Conservation (phyloP, 2,797 vertebrate species). For the Pogoniulus pusillus region DNA sequence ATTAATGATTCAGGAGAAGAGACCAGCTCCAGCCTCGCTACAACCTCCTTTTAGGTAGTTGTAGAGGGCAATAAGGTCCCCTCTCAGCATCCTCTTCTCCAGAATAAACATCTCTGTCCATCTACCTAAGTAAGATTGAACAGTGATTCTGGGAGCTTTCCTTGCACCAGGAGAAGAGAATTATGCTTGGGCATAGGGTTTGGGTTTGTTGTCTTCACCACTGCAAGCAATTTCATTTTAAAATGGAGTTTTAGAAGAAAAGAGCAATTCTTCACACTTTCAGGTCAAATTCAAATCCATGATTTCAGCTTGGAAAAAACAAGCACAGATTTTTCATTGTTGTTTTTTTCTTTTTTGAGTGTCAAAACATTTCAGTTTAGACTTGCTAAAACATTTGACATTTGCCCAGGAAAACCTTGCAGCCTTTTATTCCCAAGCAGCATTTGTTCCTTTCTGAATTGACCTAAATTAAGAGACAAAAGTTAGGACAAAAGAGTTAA, state of each 20-base stretch:
- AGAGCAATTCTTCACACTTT: conserved; percentile 11
- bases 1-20: too few species aligned
- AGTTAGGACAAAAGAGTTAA: conserved; percentile 24
- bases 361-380: conserved; percentile 61
- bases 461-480: conserved; percentile 23
- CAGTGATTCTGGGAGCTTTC: neutral
- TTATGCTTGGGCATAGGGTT: accelerated
- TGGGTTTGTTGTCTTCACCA: too few species aligned
- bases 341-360: neutral
- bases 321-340: neutral
- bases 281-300: conserved; percentile 19
- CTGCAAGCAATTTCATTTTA: neutral
- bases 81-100: too few species aligned
- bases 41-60: too few species aligned
- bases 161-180: neutral
- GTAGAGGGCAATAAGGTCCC: too few species aligned
- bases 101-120: too few species aligned
- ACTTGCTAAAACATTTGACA: conserved; percentile 16
- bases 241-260: neutral
- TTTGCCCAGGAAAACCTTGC: conserved; percentile 38
- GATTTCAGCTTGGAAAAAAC: conserved; percentile 8
- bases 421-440: conserved; percentile 54
- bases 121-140: neutral
- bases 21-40: too few species aligned
- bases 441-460: conserved; percentile 28